Evolutionary conservation across 2,797 vertebrate genomes (phyloP).

Genomic region (Coregonus suidteri): DNA sequence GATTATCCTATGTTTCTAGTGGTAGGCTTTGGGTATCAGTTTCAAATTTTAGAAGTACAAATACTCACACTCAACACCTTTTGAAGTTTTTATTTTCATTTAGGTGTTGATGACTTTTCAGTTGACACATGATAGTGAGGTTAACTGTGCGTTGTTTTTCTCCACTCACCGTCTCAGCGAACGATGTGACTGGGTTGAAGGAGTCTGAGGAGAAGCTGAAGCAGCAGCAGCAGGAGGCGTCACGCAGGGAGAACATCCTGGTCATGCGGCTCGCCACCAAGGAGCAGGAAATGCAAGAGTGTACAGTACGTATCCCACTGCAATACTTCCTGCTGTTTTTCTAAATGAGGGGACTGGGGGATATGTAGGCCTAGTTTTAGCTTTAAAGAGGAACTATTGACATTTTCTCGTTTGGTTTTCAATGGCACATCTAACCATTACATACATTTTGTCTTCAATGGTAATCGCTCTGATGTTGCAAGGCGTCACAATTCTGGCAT

Average conservation of each 20-base stretch:
- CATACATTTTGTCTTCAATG: too few species aligned
- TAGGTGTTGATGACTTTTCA: not conserved
- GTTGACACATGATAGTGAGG: not conserved
- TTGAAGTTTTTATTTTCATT: not conserved
- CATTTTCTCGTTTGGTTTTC: not conserved
- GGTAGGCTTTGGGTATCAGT: not conserved
- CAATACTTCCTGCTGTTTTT: not conserved
- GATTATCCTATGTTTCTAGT: not conserved
- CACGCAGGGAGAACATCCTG: conserved; percentile 97
- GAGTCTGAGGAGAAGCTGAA: conserved; percentile 99
- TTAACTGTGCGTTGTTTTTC: conserved; percentile 29
- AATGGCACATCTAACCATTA: too few species aligned
- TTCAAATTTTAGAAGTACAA: not conserved
- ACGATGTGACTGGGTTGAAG: conserved; percentile 95
- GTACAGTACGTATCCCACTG: conserved; percentile 87
- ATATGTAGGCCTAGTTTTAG: not conserved
- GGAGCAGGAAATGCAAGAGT: conserved; percentile 99
- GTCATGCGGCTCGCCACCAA: conserved; percentile 99
- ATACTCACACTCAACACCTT: not conserved
- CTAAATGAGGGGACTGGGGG: not conserved
- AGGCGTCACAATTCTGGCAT: too few species aligned
- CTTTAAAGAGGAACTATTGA: not conserved
- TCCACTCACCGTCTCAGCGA: conserved; percentile 75
- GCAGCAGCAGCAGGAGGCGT: conserved; percentile 98
- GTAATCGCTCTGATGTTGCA: too few species aligned